Evolutionary conservation across 2,888 invertebrate species (phyloP).

Genomic region (Piscicola geometra): DNA sequence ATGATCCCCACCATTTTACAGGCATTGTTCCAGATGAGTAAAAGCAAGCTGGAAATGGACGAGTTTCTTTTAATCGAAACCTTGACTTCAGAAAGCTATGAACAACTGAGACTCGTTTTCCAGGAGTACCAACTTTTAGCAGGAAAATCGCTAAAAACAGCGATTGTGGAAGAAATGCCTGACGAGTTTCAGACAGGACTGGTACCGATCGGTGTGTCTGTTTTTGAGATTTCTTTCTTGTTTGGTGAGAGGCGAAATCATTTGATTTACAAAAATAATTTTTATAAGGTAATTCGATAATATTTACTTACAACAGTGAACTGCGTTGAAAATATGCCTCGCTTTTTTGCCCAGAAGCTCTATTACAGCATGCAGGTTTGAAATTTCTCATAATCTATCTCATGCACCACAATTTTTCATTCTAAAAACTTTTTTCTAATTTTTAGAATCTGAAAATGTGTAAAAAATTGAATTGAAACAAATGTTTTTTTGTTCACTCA

Average conservation of each 20-base stretch:
- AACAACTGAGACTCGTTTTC: slow-evolving; percentile 68
- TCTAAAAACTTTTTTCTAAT: too few species aligned
- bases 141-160: slow-evolving; percentile 56
- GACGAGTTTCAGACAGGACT: slow-evolving; percentile 78
- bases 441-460: too few species aligned
- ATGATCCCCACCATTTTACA: too few species aligned
- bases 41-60: slow-evolving; percentile 53
- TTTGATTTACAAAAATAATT: too few species aligned
- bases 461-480: too few species aligned
- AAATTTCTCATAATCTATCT: not conserved
- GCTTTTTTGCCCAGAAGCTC: slow-evolving; percentile 53
- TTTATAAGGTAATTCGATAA: not conserved
- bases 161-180: slow-evolving; percentile 60
- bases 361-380: slow-evolving; percentile 52
- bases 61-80: slow-evolving; percentile 54
- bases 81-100: slow-evolving; percentile 69
- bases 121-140: slow-evolving; percentile 76
- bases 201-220: slow-evolving; percentile 78
- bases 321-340: slow-evolving; percentile 49
- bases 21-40: slow-evolving; percentile 49
- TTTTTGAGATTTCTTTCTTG: too few species aligned
- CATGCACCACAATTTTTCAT: not conserved
- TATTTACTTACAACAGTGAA: slow-evolving; percentile 43
- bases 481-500: too few species aligned
- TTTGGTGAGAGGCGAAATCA: too few species aligned